These are phyloP conservation scores for Notarius lentiginosus DNA, from an alignment of 2,113 vertebrate genomes.

Conservation along the genomic window DNA sequence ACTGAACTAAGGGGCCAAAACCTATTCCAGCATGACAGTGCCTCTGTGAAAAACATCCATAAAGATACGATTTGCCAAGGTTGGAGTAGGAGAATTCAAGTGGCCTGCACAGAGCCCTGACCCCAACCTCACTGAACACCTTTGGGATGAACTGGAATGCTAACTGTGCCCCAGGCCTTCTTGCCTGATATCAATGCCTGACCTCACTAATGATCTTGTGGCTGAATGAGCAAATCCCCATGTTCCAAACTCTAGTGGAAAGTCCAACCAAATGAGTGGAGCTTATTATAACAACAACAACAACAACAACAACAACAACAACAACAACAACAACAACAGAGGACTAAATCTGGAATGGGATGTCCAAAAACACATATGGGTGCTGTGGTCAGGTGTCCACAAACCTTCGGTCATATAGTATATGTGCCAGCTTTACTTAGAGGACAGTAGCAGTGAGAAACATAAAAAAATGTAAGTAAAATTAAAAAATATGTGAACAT, in stretches of 20 bases:
- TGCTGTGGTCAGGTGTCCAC: not conserved
- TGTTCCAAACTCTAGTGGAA: not conserved
- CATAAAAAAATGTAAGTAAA: not conserved
- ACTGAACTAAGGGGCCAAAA: not conserved
- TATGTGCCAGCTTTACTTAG: not conserved
- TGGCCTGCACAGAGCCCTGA: not conserved
- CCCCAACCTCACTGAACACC: not conserved
- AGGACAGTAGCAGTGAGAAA: not conserved
- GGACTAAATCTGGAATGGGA: not conserved
- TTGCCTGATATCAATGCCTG: not conserved
- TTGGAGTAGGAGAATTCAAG: not conserved
- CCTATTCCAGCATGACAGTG: not conserved
- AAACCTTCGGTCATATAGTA: not conserved
- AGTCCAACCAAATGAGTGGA: not conserved
- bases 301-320: not conserved
- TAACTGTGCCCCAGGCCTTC: not conserved
- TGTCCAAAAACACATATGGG: not conserved
- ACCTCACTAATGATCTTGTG: not conserved
- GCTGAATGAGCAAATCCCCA: not conserved
- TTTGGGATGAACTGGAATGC: conserved; percentile 2
- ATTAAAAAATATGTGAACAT: not conserved
- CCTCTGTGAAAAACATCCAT: not conserved
- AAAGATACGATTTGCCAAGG: not conserved
- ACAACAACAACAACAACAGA: not conserved
- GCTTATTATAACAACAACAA: not conserved